Conservation (phyloP, 2,113 vertebrate genomes). For the Rhineura floridana region DNA sequence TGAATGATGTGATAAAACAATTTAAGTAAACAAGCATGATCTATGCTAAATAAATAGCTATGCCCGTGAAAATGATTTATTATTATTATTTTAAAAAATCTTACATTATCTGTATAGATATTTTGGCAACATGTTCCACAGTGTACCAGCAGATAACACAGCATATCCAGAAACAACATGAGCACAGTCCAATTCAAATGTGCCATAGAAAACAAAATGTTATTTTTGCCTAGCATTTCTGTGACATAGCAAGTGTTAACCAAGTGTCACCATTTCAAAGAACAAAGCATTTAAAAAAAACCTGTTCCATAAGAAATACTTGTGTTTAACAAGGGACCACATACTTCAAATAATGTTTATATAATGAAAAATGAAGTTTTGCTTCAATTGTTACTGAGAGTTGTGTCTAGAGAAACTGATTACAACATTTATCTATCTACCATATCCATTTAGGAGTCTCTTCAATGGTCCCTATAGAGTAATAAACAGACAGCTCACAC, state of each 20-base stretch:
- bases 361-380: neutral
- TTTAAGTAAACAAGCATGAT: neutral
- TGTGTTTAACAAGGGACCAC: neutral
- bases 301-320: neutral
- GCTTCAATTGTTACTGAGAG: neutral
- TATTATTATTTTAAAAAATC: slow-evolving; percentile 1
- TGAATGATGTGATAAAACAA: slow-evolving; percentile 10
- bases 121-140: neutral
- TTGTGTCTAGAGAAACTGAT: neutral
- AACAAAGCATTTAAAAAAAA: neutral
- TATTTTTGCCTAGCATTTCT: neutral
- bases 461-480: no score
- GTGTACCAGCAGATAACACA: neutral
- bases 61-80: slow-evolving; percentile 9
- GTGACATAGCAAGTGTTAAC: neutral
- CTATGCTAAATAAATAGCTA: neutral
- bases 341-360: neutral
- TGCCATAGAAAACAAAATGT: neutral
- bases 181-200: neutral
- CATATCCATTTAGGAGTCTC: no score
- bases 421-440: neutral
- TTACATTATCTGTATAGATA: neutral
- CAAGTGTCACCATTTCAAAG: neutral
- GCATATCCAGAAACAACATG: neutral
- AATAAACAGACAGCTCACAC: neutral